Percentiles rank a stretch among this genome's conserved stretches.
Evolutionary conservation across 2,113 vertebrate genomes (phyloP).

Genomic region (Potamarius usumacintae): DNA sequence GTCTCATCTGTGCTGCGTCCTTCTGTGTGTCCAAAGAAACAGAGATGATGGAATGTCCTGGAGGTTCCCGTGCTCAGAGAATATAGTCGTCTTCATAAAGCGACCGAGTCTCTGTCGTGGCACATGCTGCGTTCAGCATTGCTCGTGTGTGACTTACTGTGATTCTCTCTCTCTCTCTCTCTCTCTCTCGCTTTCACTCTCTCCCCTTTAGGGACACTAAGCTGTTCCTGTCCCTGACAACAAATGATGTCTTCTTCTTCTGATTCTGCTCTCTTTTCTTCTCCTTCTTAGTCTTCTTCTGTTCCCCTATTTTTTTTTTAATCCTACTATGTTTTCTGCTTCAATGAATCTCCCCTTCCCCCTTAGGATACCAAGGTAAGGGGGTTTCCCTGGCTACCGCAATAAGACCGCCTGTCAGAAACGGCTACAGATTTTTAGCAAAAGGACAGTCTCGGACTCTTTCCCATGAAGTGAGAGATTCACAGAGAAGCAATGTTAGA

Average conservation of each 20-base stretch:
- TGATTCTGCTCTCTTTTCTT: constrained; percentile 26
- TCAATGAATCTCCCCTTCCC: constrained; percentile 8
- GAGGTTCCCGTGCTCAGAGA: constrained; percentile 11
- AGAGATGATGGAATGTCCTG: not conserved
- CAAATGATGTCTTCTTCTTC: constrained; percentile 25
- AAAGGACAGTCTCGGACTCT: constrained; percentile 22
- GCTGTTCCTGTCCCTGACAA: constrained; percentile 14
- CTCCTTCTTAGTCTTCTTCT: constrained; percentile 1
- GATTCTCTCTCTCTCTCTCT: constrained; percentile 14
- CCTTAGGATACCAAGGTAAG: constrained; percentile 5
- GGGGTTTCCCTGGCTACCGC: constrained; percentile 36
- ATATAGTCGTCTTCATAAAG: constrained; percentile 1
- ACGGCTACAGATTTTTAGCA: constrained; percentile 1
- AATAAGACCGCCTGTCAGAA: constrained; percentile 23
- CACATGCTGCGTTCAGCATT: constrained; percentile 5
- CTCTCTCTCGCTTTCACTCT: constrained; percentile 28
- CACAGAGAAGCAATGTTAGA: not conserved
- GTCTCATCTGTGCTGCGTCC: not conserved
- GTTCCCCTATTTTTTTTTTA: constrained; percentile 16
- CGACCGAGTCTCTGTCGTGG: not conserved
- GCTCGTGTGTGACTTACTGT: not conserved
- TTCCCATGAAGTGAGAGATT: not conserved
- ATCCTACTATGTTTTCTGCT: constrained; percentile 21
- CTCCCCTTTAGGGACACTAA: constrained; percentile 15
- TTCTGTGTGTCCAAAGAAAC: not conserved